These are phyloP conservation scores for Mionectes olivaceus DNA, from an alignment of 2,797 vertebrate species.

Conservation along the genomic window DNA sequence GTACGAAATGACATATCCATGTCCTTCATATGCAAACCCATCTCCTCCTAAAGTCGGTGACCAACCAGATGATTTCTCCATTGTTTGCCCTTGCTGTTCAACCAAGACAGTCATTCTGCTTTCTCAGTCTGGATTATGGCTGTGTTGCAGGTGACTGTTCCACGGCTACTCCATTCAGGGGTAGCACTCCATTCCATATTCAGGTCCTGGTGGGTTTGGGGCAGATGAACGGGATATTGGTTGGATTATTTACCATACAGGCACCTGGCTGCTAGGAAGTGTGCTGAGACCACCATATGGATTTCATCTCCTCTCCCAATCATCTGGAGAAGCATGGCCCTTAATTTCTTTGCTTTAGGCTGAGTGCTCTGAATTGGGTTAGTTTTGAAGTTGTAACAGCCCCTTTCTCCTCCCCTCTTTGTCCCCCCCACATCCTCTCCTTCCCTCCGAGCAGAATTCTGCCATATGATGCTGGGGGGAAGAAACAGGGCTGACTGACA, in stretches of 20 bases:
- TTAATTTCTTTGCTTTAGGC: conserved; percentile 17
- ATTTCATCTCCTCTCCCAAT: neutral
- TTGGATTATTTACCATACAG: neutral
- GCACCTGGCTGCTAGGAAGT: neutral
- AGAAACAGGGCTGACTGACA: conserved; percentile 46
- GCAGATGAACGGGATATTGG: neutral
- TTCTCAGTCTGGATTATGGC: neutral
- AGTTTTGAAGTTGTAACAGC: neutral
- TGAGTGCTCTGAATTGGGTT: neutral
- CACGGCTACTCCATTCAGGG: neutral
- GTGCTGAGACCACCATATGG: neutral
- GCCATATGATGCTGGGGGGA: neutral
- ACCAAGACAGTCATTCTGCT: neutral
- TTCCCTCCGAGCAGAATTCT: neutral
- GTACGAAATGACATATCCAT: neutral
- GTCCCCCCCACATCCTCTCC: neutral
- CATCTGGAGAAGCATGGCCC: neutral
- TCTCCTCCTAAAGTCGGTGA: neutral
- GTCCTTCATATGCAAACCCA: neutral
- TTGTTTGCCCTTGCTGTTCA: neutral
- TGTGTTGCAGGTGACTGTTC: neutral
- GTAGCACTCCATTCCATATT: neutral
- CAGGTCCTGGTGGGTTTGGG: neutral
- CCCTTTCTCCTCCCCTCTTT: conserved; percentile 4
- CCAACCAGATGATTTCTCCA: neutral